Conservation (phyloP, 2,797 vertebrate genomes). For the Sitta carolinensis region DNA sequence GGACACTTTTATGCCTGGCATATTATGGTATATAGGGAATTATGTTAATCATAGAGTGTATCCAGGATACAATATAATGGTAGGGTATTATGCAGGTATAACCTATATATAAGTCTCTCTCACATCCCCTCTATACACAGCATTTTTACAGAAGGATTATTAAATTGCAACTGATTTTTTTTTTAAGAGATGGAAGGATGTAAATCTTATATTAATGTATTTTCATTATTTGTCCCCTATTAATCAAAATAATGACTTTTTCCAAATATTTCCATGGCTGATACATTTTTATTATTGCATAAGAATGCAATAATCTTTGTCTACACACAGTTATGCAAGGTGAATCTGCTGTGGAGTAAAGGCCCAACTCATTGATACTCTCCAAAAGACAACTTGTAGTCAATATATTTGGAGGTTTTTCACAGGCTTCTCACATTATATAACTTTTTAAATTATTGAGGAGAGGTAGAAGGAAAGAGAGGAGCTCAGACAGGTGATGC, state of each 20-base stretch:
- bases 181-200: background rate
- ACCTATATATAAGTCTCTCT: background rate
- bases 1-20: background rate
- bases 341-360: background rate
- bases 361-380: background rate
- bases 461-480: background rate
- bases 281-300: background rate
- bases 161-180: background rate
- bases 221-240: background rate
- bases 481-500: background rate
- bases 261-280: background rate
- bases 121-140: background rate
- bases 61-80: background rate
- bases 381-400: background rate
- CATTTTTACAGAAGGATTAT: background rate
- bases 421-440: background rate
- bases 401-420: background rate
- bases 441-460: background rate
- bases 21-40: background rate
- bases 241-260: background rate
- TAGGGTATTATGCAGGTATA: background rate
- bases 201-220: background rate
- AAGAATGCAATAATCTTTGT: background rate
- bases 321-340: background rate
- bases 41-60: background rate